These are phyloP conservation scores for Baronia brevicornis DNA, from an alignment of 2,888 invertebrate genomes.

Conservation along the genomic window DNA sequence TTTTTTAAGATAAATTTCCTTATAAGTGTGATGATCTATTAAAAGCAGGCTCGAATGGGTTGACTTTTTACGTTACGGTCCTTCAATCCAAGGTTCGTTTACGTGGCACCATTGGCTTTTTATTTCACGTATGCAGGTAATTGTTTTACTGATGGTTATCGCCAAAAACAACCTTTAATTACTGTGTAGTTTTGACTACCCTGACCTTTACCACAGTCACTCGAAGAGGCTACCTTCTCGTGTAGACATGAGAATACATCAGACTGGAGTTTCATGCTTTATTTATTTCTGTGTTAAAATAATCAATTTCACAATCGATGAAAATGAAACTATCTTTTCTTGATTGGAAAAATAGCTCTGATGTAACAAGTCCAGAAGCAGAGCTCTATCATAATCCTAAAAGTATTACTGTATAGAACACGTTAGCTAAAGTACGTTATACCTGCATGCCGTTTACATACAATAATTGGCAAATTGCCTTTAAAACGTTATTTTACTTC, in stretches of 20 bases:
- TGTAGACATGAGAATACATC: constrained; percentile 38
- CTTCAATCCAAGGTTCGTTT: constrained; percentile 50
- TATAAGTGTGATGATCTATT: too few species aligned
- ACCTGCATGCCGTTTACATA: too few species aligned
- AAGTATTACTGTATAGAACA: too few species aligned
- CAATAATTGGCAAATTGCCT: too few species aligned
- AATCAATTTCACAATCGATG: background rate
- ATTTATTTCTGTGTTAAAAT: background rate
- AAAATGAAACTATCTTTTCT: too few species aligned
- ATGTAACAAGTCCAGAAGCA: too few species aligned
- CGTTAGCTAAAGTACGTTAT: too few species aligned
- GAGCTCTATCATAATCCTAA: too few species aligned
- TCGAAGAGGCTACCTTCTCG: constrained; percentile 39
- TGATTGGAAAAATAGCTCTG: too few species aligned
- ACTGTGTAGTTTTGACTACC: constrained; percentile 68
- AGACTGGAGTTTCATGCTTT: constrained; percentile 31
- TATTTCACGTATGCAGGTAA: constrained; percentile 64
- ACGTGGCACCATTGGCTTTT: constrained; percentile 59
- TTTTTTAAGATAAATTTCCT: too few species aligned
- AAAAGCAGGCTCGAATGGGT: constrained; percentile 37
- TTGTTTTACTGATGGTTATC: constrained; percentile 73
- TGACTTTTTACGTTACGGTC: constrained; percentile 57
- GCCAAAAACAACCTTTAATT: constrained; percentile 75
- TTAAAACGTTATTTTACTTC: too few species aligned
- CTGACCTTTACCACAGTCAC: constrained; percentile 67